Base-by-base conservation (phyloP, 2,888 invertebrate species). In the Rotaria macrura region DNA sequence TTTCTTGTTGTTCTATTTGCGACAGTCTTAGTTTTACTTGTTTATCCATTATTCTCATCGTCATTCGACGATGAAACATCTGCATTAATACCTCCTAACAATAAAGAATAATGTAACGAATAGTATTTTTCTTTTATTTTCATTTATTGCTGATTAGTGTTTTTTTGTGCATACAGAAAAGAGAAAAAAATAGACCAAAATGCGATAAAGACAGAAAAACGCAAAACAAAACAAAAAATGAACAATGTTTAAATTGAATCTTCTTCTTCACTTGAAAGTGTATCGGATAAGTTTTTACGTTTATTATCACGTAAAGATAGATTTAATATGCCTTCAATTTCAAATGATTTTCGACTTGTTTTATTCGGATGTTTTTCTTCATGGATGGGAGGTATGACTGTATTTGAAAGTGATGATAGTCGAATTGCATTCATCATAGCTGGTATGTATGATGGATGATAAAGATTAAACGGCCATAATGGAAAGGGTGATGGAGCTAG, bases 341-440 rank as follows among this genome's bases (percentile, higher is more conserved):
- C 65, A 34, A 65, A 65, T 65, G 65, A 65, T 65, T 65, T 65
- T 65, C 65, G n/a, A 65, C 14, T 34, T 34, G 34, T 29, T 34
- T 34, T 65, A 65, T 34, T 65, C 9, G 29, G 25, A 29, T 34
- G 65, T 65, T 65, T 65, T 17, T 65, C 65, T 65, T 65, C 65
- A 34, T 65, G 65, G 34, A 65, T 34, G 5, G 65, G 65, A 29
- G 65, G 29, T 29, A 34, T 34, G 0, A 29, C 29, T 17, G 65
- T 34, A 65, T 65, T 65, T 29, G 65, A 17, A 17, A 65, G 14
- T 65, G 65, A 29, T 34, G 65, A 65, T 65, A 65, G 34, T 17
- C 65, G 65, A 34, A 65, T 65, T 65, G 65, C 65, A 65, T 65
- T 65, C 65, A 65, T 65, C 65, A 65, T 65, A 29, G 65, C 65